Percentiles rank a stretch among this genome's conserved stretches.
phyloP scores from a whole-genome alignment of 1,140 invertebrate species.

The Anagrus nilaparvatae region DNA sequence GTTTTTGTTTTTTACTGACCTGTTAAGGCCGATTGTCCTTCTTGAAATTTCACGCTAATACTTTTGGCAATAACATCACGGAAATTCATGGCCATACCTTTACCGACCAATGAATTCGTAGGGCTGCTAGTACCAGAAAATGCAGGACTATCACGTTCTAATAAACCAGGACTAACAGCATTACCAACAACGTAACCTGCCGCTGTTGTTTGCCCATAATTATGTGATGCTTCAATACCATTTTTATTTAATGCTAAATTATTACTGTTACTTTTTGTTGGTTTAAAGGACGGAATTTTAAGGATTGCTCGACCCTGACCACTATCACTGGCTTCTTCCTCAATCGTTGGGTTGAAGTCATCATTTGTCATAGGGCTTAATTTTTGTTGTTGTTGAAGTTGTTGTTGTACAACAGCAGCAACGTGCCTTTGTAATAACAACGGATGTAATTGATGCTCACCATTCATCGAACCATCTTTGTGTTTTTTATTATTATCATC shows the following conservation, averaged over 20 bases:
- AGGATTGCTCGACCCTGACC: slow-evolving; percentile 60
- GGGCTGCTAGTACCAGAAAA: slow-evolving; percentile 39
- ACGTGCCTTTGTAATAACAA: too few species aligned
- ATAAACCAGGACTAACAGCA: slow-evolving; percentile 38
- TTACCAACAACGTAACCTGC: slow-evolving; percentile 19
- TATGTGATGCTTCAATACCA: too few species aligned
- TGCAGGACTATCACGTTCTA: slow-evolving; percentile 36
- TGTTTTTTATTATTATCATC: too few species aligned
- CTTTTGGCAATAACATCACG: slow-evolving; percentile 78
- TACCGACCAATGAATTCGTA: slow-evolving; percentile 40
- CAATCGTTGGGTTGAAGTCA: slow-evolving; percentile 38
- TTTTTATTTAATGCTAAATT: too few species aligned
- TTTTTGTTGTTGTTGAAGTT: too few species aligned
- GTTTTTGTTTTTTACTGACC: too few species aligned
- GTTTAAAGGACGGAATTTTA: slow-evolving; percentile 87
- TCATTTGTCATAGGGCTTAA: slow-evolving; percentile 37
- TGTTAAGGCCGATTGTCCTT: slow-evolving; percentile 42
- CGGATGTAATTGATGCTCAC: too few species aligned
- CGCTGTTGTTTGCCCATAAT: too few species aligned
- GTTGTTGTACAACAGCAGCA: too few species aligned
- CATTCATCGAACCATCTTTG: too few species aligned
- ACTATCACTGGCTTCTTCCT: slow-evolving; percentile 45
- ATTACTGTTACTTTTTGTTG: slow-evolving; percentile 41
- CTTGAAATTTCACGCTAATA: slow-evolving; percentile 78
- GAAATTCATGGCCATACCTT: slow-evolving; percentile 48